Conservation (phyloP, 2,113 vertebrate genomes). For the Crotophaga sulcirostris region DNA sequence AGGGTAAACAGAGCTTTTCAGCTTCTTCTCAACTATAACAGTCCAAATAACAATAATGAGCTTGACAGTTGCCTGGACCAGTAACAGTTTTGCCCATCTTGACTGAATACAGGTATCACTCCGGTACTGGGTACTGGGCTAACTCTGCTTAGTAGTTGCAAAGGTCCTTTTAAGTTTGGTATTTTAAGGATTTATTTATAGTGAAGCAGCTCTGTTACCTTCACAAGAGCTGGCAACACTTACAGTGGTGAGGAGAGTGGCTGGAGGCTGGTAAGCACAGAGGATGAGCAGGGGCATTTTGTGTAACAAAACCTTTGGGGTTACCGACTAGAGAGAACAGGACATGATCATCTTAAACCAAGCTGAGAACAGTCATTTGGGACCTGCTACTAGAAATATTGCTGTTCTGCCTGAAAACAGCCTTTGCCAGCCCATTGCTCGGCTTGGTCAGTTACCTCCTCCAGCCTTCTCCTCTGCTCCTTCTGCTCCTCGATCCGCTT, state of each 20-base stretch:
- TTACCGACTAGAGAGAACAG: background rate
- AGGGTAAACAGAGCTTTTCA: background rate
- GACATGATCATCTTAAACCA: background rate
- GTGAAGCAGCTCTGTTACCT: background rate
- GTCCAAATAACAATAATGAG: background rate
- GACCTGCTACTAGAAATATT: background rate
- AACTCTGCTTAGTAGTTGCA: background rate
- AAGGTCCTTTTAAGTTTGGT: background rate
- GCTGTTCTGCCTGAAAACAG: background rate
- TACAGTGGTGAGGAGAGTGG: background rate
- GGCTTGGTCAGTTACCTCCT: conserved; percentile 83
- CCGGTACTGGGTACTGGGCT: background rate
- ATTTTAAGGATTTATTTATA: background rate
- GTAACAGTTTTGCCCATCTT: background rate
- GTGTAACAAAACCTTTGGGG: background rate
- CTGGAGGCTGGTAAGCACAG: fast-evolving
- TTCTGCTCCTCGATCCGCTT: conserved; percentile 99
- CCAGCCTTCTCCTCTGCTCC: conserved; percentile 91
- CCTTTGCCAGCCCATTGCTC: background rate
- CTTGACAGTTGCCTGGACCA: background rate
- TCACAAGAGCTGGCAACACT: background rate
- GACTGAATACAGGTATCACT: background rate
- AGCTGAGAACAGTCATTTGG: background rate
- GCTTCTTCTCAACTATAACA: background rate
- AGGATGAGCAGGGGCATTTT: background rate